Evolutionary conservation across 2,113 vertebrate species (phyloP).

Genomic region (Arothron firmamentum): DNA sequence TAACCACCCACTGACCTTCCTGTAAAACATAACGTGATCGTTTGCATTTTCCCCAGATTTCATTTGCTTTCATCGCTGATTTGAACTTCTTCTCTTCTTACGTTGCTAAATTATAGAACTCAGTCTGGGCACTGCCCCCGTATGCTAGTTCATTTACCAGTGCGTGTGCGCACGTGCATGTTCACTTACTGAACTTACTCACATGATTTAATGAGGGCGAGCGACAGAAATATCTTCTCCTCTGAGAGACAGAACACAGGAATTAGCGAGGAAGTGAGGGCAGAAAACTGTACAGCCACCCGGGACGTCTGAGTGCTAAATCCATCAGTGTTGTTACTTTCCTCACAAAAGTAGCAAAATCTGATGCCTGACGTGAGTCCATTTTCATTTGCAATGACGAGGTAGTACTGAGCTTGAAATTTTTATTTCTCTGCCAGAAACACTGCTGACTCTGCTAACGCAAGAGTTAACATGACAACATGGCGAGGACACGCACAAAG

Average conservation of each 20-base stretch:
- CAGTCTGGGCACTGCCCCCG: conserved; percentile 19
- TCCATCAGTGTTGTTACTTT: conserved; percentile 38
- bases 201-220: conserved; percentile 61
- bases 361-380: conserved; percentile 36
- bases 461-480: too few species aligned
- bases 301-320: conserved; percentile 47
- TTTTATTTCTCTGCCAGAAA: conserved; percentile 6
- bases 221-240: conserved; percentile 56
- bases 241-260: conserved; percentile 17
- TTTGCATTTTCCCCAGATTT: neutral
- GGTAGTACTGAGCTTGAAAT: conserved; percentile 16
- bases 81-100: neutral
- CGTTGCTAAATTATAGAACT: neutral
- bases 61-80: neutral
- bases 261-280: conserved; percentile 15
- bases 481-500: too few species aligned
- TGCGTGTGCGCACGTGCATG: conserved; percentile 5
- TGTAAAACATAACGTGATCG: neutral
- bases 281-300: conserved; percentile 52
- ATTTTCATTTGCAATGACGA: conserved; percentile 52
- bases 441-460: too few species aligned
- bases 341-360: conserved; percentile 47
- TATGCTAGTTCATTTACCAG: conserved; percentile 10
- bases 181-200: conserved; percentile 42
- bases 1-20: neutral